Percentiles rank a stretch among this genome's conserved stretches.
phyloP scores from a whole-genome alignment of 2,797 vertebrate species.

The Epinephelus malabaricus region DNA sequence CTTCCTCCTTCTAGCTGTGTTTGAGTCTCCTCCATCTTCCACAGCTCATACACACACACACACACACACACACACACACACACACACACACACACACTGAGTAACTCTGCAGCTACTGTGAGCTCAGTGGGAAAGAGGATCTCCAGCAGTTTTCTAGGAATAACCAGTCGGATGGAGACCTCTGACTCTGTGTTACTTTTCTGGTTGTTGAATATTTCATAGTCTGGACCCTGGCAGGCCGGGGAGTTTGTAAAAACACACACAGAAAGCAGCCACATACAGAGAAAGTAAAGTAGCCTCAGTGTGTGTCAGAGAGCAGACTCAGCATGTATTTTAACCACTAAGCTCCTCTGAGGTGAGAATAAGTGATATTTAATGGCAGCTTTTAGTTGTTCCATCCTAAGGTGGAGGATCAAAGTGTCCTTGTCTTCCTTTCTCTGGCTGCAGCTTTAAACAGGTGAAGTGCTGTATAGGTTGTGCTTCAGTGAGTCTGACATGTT shows the following conservation, averaged over 20 bases:
- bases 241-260: background rate
- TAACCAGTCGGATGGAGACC: constrained; percentile 9
- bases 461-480: constrained; percentile 26
- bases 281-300: background rate
- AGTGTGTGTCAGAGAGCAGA: constrained; percentile 11
- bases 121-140: background rate
- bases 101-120: no score
- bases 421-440: constrained; percentile 15
- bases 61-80: no score
- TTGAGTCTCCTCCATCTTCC: constrained; percentile 22
- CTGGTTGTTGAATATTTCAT: constrained; percentile 18
- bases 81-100: no score
- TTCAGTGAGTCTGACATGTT: constrained; percentile 45
- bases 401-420: constrained; percentile 5
- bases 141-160: constrained; percentile 8
- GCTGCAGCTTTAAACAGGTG: constrained; percentile 33
- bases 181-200: constrained; percentile 16
- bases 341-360: constrained; percentile 9
- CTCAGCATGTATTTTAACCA: constrained; percentile 9
- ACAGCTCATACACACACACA: constrained; percentile 16
- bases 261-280: background rate
- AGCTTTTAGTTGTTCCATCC: constrained; percentile 15
- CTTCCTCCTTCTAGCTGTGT: constrained; percentile 10
- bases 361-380: constrained; percentile 15
- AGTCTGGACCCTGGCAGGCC: background rate